A percentile compares a stretch with the other conserved stretches of the same genome.
Evolutionary conservation across 1,140 invertebrate genomes (phyloP).

Genomic region (Scaptomyza graminum): DNA sequence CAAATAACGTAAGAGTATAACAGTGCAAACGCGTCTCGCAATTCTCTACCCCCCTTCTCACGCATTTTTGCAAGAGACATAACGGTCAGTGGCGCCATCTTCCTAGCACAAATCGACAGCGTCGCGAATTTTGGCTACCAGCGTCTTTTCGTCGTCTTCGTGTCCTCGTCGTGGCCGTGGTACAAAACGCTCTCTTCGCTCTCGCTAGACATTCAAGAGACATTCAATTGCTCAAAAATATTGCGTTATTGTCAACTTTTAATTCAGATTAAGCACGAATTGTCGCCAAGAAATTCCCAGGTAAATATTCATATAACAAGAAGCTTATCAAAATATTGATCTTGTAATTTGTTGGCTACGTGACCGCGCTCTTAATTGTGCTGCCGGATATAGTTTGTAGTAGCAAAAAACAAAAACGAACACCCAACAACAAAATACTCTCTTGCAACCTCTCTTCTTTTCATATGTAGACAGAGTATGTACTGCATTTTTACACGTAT

Average conservation of each 20-base stretch:
- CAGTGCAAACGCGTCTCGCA: slow-evolving; percentile 6
- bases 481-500: slow-evolving; percentile 1
- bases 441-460: neutral
- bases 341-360: slow-evolving; percentile 34
- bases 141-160: neutral
- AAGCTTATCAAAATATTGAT: slow-evolving; percentile 44
- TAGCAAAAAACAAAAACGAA: neutral
- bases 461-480: neutral
- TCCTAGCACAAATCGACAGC: neutral
- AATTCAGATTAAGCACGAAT: slow-evolving; percentile 37
- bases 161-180: slow-evolving; percentile 8
- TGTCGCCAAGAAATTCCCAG: slow-evolving; percentile 24
- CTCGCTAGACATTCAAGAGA: slow-evolving; percentile 4
- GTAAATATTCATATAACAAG: slow-evolving; percentile 31
- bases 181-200: neutral
- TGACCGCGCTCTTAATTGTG: slow-evolving; percentile 20
- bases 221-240: slow-evolving; percentile 4
- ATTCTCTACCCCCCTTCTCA: neutral
- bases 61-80: slow-evolving; percentile 8
- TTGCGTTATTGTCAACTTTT: slow-evolving; percentile 16
- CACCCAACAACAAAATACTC: slow-evolving; percentile 16
- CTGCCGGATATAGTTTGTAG: slow-evolving; percentile 30
- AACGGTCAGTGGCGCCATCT: slow-evolving; percentile 3
- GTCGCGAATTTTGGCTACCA: neutral
- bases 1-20: slow-evolving; percentile 37